Percentiles rank a stretch among this genome's conserved stretches.
Conservation (phyloP, 1,140 invertebrate genomes). For the Holotrichia oblita region DNA sequence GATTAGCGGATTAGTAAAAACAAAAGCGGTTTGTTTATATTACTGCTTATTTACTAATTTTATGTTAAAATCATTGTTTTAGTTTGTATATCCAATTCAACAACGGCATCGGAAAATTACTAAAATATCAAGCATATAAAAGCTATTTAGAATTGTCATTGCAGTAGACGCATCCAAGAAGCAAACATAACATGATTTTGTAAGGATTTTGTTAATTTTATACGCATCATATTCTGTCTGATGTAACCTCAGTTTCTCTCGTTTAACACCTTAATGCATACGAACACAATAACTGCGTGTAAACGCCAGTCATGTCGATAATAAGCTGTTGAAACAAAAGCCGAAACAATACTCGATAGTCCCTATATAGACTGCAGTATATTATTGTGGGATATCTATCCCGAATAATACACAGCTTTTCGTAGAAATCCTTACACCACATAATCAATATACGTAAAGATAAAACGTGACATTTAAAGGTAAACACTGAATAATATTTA, state of each 20-base stretch:
- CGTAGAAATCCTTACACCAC: slow-evolving; percentile 2
- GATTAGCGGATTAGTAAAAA: no score
- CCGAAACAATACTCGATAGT: neutral
- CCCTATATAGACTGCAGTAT: neutral
- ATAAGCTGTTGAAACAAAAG: neutral
- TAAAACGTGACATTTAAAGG: slow-evolving; percentile 13
- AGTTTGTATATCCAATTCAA: no score
- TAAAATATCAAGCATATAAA: no score
- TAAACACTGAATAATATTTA: slow-evolving; percentile 5
- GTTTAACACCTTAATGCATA: neutral
- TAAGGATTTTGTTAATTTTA: no score
- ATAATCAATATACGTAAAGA: neutral
- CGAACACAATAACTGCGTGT: neutral
- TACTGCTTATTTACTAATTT: no score
- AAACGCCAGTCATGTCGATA: neutral
- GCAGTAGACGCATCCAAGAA: no score
- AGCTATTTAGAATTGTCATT: no score
- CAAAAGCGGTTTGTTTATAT: no score
- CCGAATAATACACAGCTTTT: neutral
- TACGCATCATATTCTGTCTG: no score
- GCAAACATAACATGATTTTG: no score
- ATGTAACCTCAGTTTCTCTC: neutral
- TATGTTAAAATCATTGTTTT: no score
- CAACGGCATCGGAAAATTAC: no score
- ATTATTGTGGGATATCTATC: neutral